Base-by-base conservation (phyloP, 2,888 invertebrate species). In the Acanthosepion pharaonis region DNA sequence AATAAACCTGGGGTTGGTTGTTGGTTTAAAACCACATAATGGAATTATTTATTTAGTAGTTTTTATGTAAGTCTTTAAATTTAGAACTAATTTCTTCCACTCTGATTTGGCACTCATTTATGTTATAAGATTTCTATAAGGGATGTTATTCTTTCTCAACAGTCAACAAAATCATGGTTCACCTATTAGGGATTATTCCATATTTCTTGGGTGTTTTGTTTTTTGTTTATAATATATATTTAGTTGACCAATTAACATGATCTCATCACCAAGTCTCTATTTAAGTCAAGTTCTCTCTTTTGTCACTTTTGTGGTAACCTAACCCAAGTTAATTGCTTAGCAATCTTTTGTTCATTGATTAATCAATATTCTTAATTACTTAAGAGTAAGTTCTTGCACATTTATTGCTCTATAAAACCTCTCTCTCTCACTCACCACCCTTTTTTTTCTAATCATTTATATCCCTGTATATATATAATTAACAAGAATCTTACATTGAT, bases 81-180 rank as follows among this genome's bases (percentile, higher is more conserved):
- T 78, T n/a, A 78, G 33, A n/a, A 78, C 11, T 78, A 28, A 78
- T 78, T 78, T n/a, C 59, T 23, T 59, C 23, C 59, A 59, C 59
- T 59, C 59, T 59, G 59, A 59, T 59, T 59, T 59, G 59, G 59
- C 59, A 59, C 59, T 5, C 23, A 0, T 59, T 59, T 59, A 23
- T 59, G 59, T 59, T 59, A 23, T 59, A 59, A n/a, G 20, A n/a
- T 1, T 78, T 78, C 78, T 78, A 33, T 8, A 78, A 78, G n/a
- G 18, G n/a, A 33, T 78, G n/a, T 78, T 23, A 59, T 23, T 64
- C n/a, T 78, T 78, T 78, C n/a, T 18, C 15, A 33, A 78, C 78
- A 78, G 78, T 78, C 78, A 78, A 78, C 78, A 78, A 78, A 78
- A 78, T 78, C 78, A 78, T 78, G 78, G 78, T 78, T 78, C 78